Evolutionary conservation across 2,797 vertebrate genomes (phyloP).

Genomic region (Prionace glauca): DNA sequence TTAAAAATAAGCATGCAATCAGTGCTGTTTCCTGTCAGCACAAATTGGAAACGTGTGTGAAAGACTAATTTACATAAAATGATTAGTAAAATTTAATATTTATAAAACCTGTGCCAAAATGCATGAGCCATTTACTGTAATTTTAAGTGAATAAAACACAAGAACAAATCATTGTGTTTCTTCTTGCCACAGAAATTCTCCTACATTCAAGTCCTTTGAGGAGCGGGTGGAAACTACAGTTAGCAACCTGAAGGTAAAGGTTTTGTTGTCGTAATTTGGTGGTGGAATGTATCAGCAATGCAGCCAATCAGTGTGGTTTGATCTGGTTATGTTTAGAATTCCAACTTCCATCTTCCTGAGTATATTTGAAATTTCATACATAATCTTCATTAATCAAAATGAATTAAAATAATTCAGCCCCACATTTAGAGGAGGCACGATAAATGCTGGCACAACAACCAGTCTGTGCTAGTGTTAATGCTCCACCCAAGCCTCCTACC

Average conservation of each 20-base stretch:
- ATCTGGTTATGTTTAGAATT: background rate
- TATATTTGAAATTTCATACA: background rate
- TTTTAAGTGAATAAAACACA: background rate
- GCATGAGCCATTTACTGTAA: background rate
- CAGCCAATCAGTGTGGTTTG: background rate
- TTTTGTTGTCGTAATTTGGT: background rate
- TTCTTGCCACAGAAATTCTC: conserved; percentile 74
- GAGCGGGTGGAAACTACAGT: conserved; percentile 94
- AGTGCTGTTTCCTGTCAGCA: background rate
- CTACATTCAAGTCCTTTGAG: conserved; percentile 94
- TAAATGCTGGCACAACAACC: background rate
- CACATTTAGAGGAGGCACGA: background rate
- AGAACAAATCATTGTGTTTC: background rate
- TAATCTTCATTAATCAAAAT: background rate
- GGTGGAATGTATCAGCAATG: background rate
- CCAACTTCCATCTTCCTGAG: background rate
- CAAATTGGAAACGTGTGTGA: background rate
- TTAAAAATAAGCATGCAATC: background rate
- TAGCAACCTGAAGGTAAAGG: conserved; percentile 80
- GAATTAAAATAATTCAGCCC: background rate
- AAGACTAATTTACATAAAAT: background rate
- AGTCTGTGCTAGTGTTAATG: too few relatives aligned
- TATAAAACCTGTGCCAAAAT: background rate
- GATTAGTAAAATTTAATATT: background rate
- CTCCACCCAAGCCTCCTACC: too few relatives aligned